Percentiles rank a stretch among this genome's conserved stretches.
phyloP scores from a whole-genome alignment of 2,888 invertebrate species.

The Clitarchus hookeri region DNA sequence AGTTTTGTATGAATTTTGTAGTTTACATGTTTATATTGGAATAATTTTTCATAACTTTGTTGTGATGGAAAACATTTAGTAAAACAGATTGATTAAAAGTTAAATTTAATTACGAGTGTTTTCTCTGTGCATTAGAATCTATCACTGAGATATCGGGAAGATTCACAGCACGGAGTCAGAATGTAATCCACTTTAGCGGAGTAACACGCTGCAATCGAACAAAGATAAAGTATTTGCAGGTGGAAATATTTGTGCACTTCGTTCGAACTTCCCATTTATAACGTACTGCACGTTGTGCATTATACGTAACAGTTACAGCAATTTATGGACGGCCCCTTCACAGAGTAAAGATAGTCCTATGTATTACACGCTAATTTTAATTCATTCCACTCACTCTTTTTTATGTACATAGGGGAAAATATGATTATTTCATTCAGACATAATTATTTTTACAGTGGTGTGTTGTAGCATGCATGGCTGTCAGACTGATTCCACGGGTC shows the following conservation, averaged over 20 bases:
- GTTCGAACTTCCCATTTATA: background rate
- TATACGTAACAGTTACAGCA: background rate
- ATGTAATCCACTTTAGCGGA: too few relatives aligned
- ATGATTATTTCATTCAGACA: background rate
- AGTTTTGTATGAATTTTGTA: too few relatives aligned
- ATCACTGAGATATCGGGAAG: too few relatives aligned
- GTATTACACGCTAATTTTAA: background rate
- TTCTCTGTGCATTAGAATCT: too few relatives aligned
- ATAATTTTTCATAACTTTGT: too few relatives aligned
- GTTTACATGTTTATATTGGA: too few relatives aligned
- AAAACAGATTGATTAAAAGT: too few relatives aligned
- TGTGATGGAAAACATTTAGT: too few relatives aligned
- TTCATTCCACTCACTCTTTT: background rate
- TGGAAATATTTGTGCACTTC: background rate
- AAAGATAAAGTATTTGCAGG: background rate
- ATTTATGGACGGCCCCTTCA: conserved; percentile 9
- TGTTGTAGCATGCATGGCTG: background rate
- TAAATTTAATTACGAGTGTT: too few relatives aligned
- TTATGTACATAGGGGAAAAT: background rate
- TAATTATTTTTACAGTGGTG: background rate
- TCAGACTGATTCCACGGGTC: background rate
- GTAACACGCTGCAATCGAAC: background rate
- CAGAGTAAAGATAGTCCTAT: background rate
- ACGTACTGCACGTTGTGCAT: background rate
- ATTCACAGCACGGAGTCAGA: too few relatives aligned